These are phyloP conservation scores for Colossoma macropomum DNA, from an alignment of 2,113 vertebrate species.

Conservation along the genomic window DNA sequence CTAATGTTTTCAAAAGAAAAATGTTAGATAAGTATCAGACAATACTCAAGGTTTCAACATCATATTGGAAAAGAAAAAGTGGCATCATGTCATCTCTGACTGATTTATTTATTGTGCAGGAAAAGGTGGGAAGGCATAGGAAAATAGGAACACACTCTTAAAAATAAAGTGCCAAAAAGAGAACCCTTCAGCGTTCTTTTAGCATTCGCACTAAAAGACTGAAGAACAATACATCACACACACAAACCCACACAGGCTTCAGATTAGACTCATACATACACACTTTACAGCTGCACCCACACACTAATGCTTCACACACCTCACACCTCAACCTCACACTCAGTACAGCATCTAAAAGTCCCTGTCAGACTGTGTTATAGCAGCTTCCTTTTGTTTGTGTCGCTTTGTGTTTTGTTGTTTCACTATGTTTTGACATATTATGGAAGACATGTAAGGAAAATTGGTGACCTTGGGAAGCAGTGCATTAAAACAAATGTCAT, in stretches of 20 bases:
- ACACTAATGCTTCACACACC: neutral
- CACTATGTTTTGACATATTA: neutral
- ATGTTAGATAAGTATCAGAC: too few species aligned
- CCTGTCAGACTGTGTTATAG: neutral
- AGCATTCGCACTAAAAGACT: neutral
- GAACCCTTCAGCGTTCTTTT: neutral
- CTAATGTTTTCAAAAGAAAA: too few species aligned
- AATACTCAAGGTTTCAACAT: too few species aligned
- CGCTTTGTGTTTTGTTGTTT: neutral
- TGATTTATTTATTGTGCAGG: too few species aligned
- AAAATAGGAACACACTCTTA: neutral
- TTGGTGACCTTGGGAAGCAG: neutral
- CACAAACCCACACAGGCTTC: neutral
- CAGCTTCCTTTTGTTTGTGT: neutral
- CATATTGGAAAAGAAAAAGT: too few species aligned
- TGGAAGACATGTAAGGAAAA: neutral
- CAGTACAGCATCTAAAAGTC: neutral
- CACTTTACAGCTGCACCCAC: neutral
- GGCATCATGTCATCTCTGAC: neutral
- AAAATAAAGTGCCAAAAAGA: neutral
- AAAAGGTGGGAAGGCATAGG: neutral
- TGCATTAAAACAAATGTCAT: neutral
- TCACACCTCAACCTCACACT: neutral
- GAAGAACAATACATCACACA: neutral
- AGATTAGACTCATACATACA: neutral